Evolutionary conservation across 64 coral and sea anemone species (phyloP).

Genomic region (Dendronephthya gigantea): DNA sequence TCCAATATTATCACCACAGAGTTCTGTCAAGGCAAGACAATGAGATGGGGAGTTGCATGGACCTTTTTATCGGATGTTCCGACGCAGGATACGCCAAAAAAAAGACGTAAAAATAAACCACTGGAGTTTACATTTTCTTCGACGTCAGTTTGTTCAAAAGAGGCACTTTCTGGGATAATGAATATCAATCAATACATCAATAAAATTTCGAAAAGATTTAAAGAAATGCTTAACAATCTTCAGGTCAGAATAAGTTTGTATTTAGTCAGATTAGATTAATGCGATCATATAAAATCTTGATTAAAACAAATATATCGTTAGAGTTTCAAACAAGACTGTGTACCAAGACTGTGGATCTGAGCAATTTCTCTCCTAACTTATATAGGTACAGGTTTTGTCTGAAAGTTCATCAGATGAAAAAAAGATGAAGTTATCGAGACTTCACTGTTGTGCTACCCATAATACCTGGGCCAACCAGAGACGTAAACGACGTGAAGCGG

Average conservation of each 20-base stretch:
- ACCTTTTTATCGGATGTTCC: constrained; percentile 54
- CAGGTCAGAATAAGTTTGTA: constrained; percentile 14
- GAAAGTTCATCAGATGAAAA: constrained; percentile 17
- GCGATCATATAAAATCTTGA: no score
- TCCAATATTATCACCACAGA: constrained; percentile 52
- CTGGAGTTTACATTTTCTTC: not conserved
- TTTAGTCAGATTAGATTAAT: not conserved
- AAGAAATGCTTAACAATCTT: constrained; percentile 17
- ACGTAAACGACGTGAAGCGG: constrained; percentile 39
- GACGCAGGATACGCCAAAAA: not conserved
- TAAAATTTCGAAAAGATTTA: constrained; percentile 11
- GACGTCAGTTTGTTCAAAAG: not conserved
- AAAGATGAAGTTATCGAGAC: not conserved
- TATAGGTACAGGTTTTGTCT: constrained; percentile 21
- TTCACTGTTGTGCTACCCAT: constrained; percentile 28
- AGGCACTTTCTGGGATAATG: not conserved
- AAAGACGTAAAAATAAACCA: not conserved
- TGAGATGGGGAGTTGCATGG: constrained; percentile 94
- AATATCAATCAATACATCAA: not conserved
- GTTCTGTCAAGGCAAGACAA: constrained; percentile 86
- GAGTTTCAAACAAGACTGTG: no score
- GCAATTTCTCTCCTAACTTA: not conserved
- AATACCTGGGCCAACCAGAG: constrained; percentile 60
- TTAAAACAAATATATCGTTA: no score
- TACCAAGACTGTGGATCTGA: no score